Base-by-base conservation (phyloP, 1,140 invertebrate genomes). In the Armadillidium nasatum region DNA sequence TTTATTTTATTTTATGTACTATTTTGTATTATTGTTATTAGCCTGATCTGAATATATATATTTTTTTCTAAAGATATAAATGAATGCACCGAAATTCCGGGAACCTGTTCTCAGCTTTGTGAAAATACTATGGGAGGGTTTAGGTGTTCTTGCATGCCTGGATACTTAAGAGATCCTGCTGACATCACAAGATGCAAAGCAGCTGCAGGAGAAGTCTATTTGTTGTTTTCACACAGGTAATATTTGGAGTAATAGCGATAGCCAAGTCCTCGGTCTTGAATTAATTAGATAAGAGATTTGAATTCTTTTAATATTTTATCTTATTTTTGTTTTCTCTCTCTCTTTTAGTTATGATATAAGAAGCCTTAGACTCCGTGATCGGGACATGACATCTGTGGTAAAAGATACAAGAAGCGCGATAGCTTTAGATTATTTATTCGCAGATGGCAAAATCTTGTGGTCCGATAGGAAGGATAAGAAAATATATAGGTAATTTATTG, bases 361-460 rank as follows among this genome's bases (percentile, higher is more conserved):
- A 43, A 95, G 95, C 85, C 92, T 95, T 76, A 91, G 93, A 22
- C 86, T 95, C 13, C 93, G 95, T 82, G 92, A 94, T 83, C 90
- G 92, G 45, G 77, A 78, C 22, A 75, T 94, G 90, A 95, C 94
- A 3, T 89, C 89, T 2, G 92, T 94, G 75, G 91, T 94, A 1
- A 95, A 95, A 79, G 90, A 91, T 76, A 93, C 93, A 0, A 92
- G 94, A 83, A 92, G 90, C 76, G 82, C 94, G 0, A 92, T 93
- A 0, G 94, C 92, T 0, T 84, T 97, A 4, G 95, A 96, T 83
- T 94, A 94, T 82, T 92, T 95, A 4, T 95, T 94, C 85, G 87
- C 90, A 74, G 94, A 92, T 3, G 91, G 93, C 72, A 93, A 93
- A 89, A 92, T 98, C 72, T 96, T 95, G 83, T 98, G 95, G 95